Conservation (phyloP, 2,797 vertebrate genomes). For the Channallabes apus region DNA sequence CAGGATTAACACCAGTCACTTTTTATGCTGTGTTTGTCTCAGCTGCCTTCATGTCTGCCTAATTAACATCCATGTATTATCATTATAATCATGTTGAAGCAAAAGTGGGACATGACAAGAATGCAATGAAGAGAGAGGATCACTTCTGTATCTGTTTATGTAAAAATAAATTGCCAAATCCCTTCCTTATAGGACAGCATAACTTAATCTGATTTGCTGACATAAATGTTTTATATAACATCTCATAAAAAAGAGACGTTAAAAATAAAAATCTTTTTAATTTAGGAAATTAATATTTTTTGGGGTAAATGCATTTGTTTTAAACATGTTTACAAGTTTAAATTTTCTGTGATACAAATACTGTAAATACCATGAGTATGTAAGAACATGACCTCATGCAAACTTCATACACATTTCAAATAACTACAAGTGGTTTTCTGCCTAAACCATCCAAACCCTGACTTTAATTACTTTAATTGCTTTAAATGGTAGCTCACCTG, state of each 20-base stretch:
- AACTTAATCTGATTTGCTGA: constrained; percentile 14
- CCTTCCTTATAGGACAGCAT: constrained; percentile 28
- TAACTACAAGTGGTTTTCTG: background rate
- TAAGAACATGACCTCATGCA: background rate
- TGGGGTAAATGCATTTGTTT: background rate
- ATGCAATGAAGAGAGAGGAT: constrained; percentile 37
- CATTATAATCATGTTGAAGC: constrained; percentile 27
- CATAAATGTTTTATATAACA: background rate
- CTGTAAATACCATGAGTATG: background rate
- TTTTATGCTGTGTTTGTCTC: constrained; percentile 36
- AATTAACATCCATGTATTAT: constrained; percentile 45
- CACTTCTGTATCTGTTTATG: background rate
- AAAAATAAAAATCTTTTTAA: too few relatives aligned
- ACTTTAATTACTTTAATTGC: background rate
- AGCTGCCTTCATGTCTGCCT: constrained; percentile 39
- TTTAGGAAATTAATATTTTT: background rate
- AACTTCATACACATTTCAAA: background rate
- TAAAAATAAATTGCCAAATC: constrained; percentile 36
- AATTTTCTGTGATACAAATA: background rate
- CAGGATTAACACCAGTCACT: constrained; percentile 40
- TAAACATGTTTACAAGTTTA: too few relatives aligned
- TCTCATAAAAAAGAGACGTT: background rate
- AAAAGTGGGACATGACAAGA: constrained; percentile 22
- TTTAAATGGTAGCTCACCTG: too few relatives aligned
- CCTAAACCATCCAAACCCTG: background rate